Percentiles rank a stretch among this genome's conserved stretches.
phyloP scores from a whole-genome alignment of 2,113 vertebrate genomes.

The Smithornis capensis region DNA sequence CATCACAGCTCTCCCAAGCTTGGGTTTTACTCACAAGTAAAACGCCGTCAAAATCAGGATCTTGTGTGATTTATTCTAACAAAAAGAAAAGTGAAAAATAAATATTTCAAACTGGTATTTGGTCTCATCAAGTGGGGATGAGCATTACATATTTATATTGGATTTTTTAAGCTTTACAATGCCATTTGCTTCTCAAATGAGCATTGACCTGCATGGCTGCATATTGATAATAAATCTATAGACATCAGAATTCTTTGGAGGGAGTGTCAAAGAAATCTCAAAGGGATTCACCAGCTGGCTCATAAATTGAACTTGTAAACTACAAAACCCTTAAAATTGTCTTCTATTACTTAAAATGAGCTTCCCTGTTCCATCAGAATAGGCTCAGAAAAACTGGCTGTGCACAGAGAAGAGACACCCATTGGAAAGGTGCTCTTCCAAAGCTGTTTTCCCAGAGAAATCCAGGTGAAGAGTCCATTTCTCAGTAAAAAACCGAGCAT shows the following conservation, averaged over 20 bases:
- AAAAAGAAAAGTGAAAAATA: not conserved
- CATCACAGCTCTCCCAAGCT: not conserved
- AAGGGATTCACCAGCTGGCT: not conserved
- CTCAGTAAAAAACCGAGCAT: not conserved
- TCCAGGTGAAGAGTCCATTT: not conserved
- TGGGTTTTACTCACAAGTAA: not conserved
- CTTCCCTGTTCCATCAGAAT: not conserved
- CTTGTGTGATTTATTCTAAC: not conserved
- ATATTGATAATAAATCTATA: slow-evolving; percentile 52
- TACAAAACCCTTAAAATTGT: not conserved
- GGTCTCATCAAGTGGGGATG: slow-evolving; percentile 28
- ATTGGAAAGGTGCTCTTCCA: not conserved
- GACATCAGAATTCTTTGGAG: not conserved
- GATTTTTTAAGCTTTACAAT: slow-evolving; percentile 54
- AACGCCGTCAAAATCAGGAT: not conserved
- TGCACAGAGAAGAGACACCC: not conserved
- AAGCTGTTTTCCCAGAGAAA: not conserved
- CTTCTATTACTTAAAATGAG: not conserved
- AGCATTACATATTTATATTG: slow-evolving; percentile 10
- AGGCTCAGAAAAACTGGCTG: not conserved
- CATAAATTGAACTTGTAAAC: not conserved
- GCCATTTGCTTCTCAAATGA: slow-evolving; percentile 63
- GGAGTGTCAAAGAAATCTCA: slow-evolving; percentile 14
- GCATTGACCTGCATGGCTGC: slow-evolving; percentile 42
- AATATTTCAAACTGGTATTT: not conserved